These are phyloP conservation scores for Onychostruthus taczanowskii DNA, from an alignment of 2,113 vertebrate species.

Conservation along the genomic window DNA sequence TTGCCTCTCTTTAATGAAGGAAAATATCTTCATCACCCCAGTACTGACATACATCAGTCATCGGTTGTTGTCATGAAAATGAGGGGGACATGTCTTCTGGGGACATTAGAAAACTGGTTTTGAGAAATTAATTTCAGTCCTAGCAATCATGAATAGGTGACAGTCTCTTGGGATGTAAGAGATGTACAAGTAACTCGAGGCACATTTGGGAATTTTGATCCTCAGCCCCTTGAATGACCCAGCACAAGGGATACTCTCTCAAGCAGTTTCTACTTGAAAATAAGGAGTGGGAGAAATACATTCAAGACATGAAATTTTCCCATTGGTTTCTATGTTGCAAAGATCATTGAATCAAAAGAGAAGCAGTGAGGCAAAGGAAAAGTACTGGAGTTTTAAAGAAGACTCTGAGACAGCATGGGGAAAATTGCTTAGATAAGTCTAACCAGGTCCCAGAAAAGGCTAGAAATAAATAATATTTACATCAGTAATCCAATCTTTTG, in stretches of 20 bases:
- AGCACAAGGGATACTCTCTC: neutral
- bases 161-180: neutral
- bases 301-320: neutral
- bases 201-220: neutral
- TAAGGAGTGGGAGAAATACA: neutral
- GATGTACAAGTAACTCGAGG: neutral
- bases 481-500: neutral
- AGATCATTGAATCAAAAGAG: neutral
- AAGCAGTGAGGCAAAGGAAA: neutral
- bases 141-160: neutral
- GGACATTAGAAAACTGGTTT: neutral
- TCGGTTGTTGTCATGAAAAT: neutral
- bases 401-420: neutral
- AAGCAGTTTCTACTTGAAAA: neutral
- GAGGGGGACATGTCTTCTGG: neutral
- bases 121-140: neutral
- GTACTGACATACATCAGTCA: accelerated
- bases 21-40: neutral
- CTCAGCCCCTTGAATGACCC: neutral
- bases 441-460: neutral
- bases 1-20: neutral
- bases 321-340: neutral
- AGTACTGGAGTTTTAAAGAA: neutral
- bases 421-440: neutral
- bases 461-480: slow-evolving; percentile 29